Evolutionary conservation across 1,140 invertebrate genomes (phyloP).

Genomic region (Drosophila saltans): DNA sequence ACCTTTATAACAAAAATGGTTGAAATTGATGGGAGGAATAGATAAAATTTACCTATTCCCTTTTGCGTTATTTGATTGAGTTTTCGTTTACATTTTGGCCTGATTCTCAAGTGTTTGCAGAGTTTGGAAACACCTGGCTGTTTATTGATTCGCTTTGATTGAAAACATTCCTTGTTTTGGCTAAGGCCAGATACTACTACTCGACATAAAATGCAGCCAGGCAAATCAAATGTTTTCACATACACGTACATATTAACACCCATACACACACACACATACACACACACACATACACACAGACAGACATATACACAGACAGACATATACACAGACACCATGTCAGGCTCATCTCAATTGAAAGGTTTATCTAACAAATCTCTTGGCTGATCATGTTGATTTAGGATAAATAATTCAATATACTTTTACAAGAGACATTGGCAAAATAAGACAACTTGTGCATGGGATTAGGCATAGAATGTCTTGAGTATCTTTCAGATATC

Average conservation of each 20-base stretch:
- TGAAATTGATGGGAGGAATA: too few relatives aligned
- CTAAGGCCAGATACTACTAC: neutral
- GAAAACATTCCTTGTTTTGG: slow-evolving; percentile 39
- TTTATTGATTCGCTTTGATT: slow-evolving; percentile 59
- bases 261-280: slow-evolving; percentile 12
- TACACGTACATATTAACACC: slow-evolving; percentile 23
- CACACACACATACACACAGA: slow-evolving; percentile 10
- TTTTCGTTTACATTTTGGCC: slow-evolving; percentile 4
- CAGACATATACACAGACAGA: too few relatives aligned
- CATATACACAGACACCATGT: slow-evolving; percentile 4
- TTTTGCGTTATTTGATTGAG: slow-evolving; percentile 7
- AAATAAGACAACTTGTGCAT: slow-evolving; percentile 32
- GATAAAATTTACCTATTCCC: neutral
- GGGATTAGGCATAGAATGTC: slow-evolving; percentile 18
- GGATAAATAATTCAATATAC: slow-evolving; percentile 81
- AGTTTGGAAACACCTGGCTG: slow-evolving; percentile 26
- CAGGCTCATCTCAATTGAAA: slow-evolving; percentile 57
- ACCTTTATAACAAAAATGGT: too few relatives aligned
- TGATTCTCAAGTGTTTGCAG: slow-evolving; percentile 13
- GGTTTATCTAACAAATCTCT: slow-evolving; percentile 70
- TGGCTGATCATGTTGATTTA: slow-evolving; percentile 75
- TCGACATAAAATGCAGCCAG: slow-evolving; percentile 35
- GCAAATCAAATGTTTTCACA: slow-evolving; percentile 38
- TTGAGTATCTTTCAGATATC: neutral
- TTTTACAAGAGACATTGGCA: slow-evolving; percentile 33